Evolutionary conservation across 2,888 invertebrate species (phyloP).

Genomic region (Lycia hirtaria): DNA sequence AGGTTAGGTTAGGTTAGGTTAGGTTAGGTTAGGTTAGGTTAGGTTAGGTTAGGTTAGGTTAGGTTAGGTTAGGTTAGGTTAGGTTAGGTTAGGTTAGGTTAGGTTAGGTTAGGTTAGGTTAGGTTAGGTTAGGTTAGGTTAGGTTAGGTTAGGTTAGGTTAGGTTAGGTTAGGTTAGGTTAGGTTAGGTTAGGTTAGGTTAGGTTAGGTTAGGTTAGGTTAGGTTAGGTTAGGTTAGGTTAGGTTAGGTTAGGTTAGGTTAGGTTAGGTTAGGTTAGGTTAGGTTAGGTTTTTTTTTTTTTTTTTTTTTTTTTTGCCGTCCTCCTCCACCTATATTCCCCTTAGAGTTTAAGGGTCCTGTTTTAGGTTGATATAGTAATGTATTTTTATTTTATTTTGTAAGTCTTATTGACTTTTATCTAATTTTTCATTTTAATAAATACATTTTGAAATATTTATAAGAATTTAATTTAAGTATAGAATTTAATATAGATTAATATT

Average conservation of each 20-base stretch:
- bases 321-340: no score
- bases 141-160: slow-evolving; percentile 31
- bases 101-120: slow-evolving; percentile 28
- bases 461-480: no score
- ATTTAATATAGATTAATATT: no score
- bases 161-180: slow-evolving; percentile 24
- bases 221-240: slow-evolving; percentile 27
- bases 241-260: slow-evolving; percentile 29
- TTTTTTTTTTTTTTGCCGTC: no score
- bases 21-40: slow-evolving; percentile 33
- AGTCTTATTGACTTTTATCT: no score
- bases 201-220: slow-evolving; percentile 32
- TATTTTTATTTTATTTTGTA: no score
- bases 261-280: slow-evolving; percentile 23
- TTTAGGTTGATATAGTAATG: no score
- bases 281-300: no score
- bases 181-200: slow-evolving; percentile 28
- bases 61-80: slow-evolving; percentile 31
- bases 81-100: slow-evolving; percentile 31
- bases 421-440: no score
- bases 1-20: slow-evolving; percentile 29
- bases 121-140: neutral
- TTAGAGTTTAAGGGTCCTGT: no score
- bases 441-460: no score
- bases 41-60: slow-evolving; percentile 30